Base-by-base conservation (phyloP, 2,113 vertebrate genomes). In the Ranitomeya imitator region DNA sequence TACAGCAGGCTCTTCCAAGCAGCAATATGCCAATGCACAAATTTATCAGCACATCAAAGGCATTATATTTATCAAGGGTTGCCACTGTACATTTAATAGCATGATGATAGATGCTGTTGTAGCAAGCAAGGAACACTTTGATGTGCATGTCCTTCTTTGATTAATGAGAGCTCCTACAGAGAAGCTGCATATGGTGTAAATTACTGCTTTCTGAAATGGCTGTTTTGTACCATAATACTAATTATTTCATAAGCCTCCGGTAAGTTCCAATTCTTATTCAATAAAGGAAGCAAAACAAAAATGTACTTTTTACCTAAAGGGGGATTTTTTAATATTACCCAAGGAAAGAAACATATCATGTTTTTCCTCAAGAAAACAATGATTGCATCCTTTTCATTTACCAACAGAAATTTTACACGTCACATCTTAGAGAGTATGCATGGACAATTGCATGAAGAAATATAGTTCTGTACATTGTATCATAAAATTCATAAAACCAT, bases 181-280 rank as follows among this genome's bases (percentile, higher is more conserved):
- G 94, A 95, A 92, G 94, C 94, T 93, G 94, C 87, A 92, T 94
- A 93, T 93, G 92, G 93, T 95, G 95, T 96, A 95, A 96, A 96
- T 96, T 95, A 96, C 94, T 95, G 93, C 95, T 94, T 93, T 93
- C 93, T 94, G 92, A 96, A 96, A 96, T 94, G 94, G 95, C 95
- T 95, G 94, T 94, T 96, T 94, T 95, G 95, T 95, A 96, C 94
- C 96, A 95, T 96, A 95, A 93, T 94, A 93, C 95, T 96, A 96
- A 96, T 96, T 96, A 96, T 96, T 96, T 95, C 96, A 96, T 93
- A 94, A 93, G 93, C 94, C 93, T 90, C 79, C 93, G 94, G 94
- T 93, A 83, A 4, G 91, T 92, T 95, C 93, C 95, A 94, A 92
- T 93, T 93, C 92, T 92, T 93, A 93, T 92, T 93, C 71, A 61